Percentiles rank a stretch among this genome's conserved stretches.
These are phyloP conservation scores for Oryzias javanicus DNA, from an alignment of 2,113 vertebrate species.

Conservation along the genomic window DNA sequence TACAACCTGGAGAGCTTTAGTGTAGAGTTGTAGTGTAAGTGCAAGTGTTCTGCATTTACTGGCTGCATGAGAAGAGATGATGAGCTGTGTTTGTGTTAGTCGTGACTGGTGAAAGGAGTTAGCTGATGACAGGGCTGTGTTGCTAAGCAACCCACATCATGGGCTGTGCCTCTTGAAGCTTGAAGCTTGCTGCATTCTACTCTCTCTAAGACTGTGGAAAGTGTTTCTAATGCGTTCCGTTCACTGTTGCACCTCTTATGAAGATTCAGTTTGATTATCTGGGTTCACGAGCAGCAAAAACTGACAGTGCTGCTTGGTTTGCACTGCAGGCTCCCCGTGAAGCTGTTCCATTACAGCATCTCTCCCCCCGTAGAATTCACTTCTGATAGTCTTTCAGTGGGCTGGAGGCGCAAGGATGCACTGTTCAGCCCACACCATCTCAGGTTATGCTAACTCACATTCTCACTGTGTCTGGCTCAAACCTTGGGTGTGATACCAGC, in stretches of 20 bases:
- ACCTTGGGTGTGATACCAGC: constrained; percentile 16
- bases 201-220: constrained; percentile 64
- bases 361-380: constrained; percentile 18
- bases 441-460: constrained; percentile 46
- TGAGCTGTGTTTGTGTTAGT: constrained; percentile 85
- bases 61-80: constrained; percentile 75
- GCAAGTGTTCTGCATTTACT: constrained; percentile 68
- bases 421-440: constrained; percentile 60
- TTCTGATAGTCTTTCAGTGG: constrained; percentile 34
- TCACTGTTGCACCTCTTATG: constrained; percentile 9
- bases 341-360: constrained; percentile 18
- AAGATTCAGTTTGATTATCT: constrained; percentile 10
- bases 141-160: constrained; percentile 84
- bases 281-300: neutral
- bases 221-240: constrained; percentile 33
- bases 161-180: constrained; percentile 79
- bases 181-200: constrained; percentile 67
- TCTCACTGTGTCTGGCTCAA: constrained; percentile 43
- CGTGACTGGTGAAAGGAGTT: constrained; percentile 88
- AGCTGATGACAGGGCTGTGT: constrained; percentile 86
- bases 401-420: constrained; percentile 38
- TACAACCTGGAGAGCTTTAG: constrained; percentile 33
- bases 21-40: constrained; percentile 44
- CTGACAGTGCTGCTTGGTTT: constrained; percentile 3
- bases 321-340: neutral